Evolutionary conservation across 2,113 vertebrate species (phyloP).

Genomic region (Apistogramma diplotaenia): DNA sequence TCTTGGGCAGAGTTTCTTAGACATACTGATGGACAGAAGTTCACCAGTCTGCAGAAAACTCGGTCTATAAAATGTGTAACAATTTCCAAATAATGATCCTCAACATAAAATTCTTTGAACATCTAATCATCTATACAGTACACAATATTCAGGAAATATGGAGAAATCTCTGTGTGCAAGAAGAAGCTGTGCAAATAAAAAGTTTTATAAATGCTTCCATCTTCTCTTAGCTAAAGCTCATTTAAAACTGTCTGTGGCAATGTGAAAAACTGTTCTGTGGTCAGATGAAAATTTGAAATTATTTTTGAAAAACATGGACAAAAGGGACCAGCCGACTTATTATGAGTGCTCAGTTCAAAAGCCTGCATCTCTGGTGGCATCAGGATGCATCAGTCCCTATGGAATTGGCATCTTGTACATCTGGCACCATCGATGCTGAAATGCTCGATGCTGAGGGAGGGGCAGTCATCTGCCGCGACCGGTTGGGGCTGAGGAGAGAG

Average conservation of each 20-base stretch:
- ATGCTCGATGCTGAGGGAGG: no score
- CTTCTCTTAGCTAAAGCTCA: neutral
- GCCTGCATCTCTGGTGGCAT: neutral
- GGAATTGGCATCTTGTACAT: neutral
- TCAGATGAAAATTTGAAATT: neutral
- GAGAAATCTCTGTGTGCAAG: neutral
- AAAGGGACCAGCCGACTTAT: neutral
- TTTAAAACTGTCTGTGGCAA: neutral
- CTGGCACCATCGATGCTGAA: neutral
- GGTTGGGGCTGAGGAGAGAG: no score
- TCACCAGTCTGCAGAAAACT: no score
- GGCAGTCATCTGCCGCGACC: no score
- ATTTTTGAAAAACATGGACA: no score
- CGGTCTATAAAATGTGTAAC: no score
- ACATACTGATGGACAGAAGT: no score
- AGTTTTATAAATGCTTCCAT: neutral
- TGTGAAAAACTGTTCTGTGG: neutral
- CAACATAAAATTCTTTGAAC: no score
- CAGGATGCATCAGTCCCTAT: fast-evolving
- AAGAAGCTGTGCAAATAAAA: neutral
- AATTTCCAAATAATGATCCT: no score
- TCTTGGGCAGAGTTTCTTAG: no score
- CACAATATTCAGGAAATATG: no score
- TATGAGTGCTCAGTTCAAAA: neutral
- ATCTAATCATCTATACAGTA: no score